Percentiles rank a stretch among this genome's conserved stretches.
Conservation (phyloP, 1,140 invertebrate genomes). For the Halictus rubicundus region DNA sequence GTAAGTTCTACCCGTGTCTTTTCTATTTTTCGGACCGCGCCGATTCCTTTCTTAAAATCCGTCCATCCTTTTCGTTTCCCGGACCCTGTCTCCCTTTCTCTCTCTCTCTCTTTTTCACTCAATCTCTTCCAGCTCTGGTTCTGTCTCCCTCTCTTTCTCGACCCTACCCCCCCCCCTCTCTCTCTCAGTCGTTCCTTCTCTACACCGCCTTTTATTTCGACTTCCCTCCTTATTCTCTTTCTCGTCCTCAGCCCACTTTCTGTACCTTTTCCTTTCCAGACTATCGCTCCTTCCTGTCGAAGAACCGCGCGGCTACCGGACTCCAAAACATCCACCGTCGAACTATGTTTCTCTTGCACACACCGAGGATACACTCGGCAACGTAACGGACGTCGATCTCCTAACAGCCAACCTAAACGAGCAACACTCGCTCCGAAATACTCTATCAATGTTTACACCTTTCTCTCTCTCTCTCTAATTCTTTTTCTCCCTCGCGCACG, state of each 20-base stretch:
- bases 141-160: too few species aligned
- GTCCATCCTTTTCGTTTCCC: constrained; percentile 15
- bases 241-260: background rate
- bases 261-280: background rate
- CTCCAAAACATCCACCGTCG: background rate
- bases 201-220: background rate
- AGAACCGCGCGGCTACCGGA: constrained; percentile 13
- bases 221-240: constrained; percentile 3
- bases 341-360: background rate
- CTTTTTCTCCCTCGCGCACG: too few species aligned
- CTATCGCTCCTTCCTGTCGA: constrained; percentile 10
- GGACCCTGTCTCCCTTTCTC: background rate
- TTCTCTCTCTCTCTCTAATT: background rate
- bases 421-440: constrained; percentile 31
- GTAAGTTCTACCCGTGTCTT: constrained; percentile 47
- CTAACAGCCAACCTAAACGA: constrained; percentile 9
- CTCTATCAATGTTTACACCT: constrained; percentile 32
- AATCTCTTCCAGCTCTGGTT: background rate
- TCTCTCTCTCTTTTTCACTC: background rate
- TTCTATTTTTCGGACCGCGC: constrained; percentile 13
- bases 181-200: background rate
- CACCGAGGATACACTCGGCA: background rate
- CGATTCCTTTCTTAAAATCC: constrained; percentile 49
- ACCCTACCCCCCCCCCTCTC: background rate
- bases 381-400: constrained; percentile 7